These are phyloP conservation scores for Hassar affinis DNA, from an alignment of 2,113 vertebrate genomes.

Conservation along the genomic window DNA sequence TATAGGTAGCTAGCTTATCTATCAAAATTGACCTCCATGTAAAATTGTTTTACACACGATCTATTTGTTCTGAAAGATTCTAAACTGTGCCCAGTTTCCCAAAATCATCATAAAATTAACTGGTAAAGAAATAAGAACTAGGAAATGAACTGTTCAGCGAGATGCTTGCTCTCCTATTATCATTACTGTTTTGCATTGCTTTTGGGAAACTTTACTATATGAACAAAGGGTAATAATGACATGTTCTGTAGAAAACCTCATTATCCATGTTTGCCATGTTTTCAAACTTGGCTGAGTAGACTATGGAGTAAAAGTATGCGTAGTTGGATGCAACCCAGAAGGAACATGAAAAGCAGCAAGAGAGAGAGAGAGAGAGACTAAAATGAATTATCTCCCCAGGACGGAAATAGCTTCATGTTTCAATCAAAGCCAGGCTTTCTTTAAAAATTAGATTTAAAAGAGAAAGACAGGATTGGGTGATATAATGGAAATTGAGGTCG, in stretches of 20 bases:
- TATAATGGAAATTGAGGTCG: constrained; percentile 59
- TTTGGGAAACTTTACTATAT: neutral
- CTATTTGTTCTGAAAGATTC: neutral
- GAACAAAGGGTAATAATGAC: neutral
- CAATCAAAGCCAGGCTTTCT: constrained; percentile 50
- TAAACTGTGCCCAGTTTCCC: neutral
- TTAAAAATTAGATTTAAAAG: constrained; percentile 58
- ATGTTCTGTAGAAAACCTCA: neutral
- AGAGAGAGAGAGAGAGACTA: constrained; percentile 25
- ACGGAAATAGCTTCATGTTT: constrained; percentile 52
- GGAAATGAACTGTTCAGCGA: neutral
- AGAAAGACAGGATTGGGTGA: constrained; percentile 33
- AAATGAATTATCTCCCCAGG: constrained; percentile 47
- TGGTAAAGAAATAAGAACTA: neutral
- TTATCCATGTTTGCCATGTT: neutral
- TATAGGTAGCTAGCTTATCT: neutral
- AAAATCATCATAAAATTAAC: neutral
- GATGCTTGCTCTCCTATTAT: neutral
- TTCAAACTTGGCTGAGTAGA: neutral
- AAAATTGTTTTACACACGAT: neutral
- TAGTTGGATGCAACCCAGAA: constrained; percentile 6
- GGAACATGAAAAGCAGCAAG: constrained; percentile 5
- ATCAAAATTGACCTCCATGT: neutral
- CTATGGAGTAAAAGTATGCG: neutral
- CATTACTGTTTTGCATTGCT: neutral